phyloP scores from a whole-genome alignment of 2,113 vertebrate species.

The Petrocephalus zakoni region DNA sequence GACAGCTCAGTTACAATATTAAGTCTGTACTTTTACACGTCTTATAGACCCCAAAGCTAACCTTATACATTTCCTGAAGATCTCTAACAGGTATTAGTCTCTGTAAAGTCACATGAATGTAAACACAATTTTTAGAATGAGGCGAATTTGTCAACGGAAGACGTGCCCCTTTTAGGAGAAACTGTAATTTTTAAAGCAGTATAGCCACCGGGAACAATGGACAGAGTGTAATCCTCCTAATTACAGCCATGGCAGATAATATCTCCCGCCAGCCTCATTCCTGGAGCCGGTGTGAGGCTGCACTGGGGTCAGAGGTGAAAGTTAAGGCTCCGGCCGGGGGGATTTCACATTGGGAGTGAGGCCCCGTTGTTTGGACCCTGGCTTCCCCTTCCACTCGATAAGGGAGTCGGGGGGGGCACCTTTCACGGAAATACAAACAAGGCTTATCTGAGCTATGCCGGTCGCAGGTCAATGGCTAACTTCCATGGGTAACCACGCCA shows the following conservation, averaged over 20 bases:
- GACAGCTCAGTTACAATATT: background rate
- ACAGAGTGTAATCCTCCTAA: constrained; percentile 60
- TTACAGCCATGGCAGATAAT: background rate
- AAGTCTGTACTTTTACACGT: background rate
- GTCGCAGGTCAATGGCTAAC: constrained; percentile 44
- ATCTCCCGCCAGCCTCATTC: constrained; percentile 58
- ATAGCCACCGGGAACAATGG: constrained; percentile 45
- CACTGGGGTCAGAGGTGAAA: constrained; percentile 65
- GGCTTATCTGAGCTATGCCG: constrained; percentile 41
- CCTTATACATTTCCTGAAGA: background rate
- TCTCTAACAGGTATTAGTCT: background rate
- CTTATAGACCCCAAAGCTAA: background rate
- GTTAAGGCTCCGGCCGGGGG: constrained; percentile 56
- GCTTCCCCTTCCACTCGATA: constrained; percentile 46
- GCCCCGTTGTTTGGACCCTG: constrained; percentile 36
- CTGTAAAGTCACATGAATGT: background rate
- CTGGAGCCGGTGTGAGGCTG: constrained; percentile 54
- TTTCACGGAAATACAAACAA: constrained; percentile 48
- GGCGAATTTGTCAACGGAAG: background rate
- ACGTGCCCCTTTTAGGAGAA: background rate
- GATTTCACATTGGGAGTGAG: constrained; percentile 44
- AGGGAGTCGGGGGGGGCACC: constrained; percentile 39
- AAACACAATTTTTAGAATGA: background rate
- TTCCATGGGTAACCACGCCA: constrained; percentile 36
- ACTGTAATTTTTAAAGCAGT: background rate